phyloP scores from a whole-genome alignment of 2,113 vertebrate species.

The Pagrus major region DNA sequence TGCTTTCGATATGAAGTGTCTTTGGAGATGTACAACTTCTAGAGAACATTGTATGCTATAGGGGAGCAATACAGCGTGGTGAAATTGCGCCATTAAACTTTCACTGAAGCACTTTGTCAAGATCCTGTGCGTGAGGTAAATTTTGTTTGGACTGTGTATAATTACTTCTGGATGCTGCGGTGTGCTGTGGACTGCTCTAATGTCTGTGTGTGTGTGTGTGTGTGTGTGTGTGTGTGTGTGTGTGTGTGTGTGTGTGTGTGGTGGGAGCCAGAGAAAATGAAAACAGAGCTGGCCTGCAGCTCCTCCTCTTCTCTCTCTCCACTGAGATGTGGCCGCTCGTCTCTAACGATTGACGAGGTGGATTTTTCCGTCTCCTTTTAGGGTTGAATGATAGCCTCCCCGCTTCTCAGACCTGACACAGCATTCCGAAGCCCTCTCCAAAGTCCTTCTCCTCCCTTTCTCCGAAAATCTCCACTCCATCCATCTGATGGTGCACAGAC shows the following conservation, averaged over 20 bases:
- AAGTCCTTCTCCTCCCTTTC: background rate
- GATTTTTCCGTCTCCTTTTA: background rate
- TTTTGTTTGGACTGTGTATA: constrained; percentile 57
- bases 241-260: constrained; percentile 29
- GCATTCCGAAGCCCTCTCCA: constrained; percentile 20
- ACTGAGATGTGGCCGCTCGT: constrained; percentile 30
- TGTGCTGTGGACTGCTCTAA: constrained; percentile 4
- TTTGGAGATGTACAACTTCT: constrained; percentile 74
- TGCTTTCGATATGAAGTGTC: constrained; percentile 71
- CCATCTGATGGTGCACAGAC: background rate
- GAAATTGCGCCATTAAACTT: constrained; percentile 77
- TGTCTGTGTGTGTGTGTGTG: constrained; percentile 21
- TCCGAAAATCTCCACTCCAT: background rate
- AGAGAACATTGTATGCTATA: constrained; percentile 75
- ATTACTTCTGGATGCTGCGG: constrained; percentile 49
- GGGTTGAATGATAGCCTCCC: constrained; percentile 27
- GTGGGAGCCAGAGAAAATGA: constrained; percentile 29
- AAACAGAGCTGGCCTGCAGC: constrained; percentile 44
- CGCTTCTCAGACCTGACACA: background rate
- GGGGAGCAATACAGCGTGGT: constrained; percentile 71
- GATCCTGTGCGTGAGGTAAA: constrained; percentile 59
- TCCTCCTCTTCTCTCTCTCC: constrained; percentile 12
- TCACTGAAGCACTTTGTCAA: constrained; percentile 82
- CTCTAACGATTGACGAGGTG: constrained; percentile 46
- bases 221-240: constrained; percentile 13